Base-by-base conservation (phyloP, 2,797 vertebrate species). In the Catharus ustulatus region DNA sequence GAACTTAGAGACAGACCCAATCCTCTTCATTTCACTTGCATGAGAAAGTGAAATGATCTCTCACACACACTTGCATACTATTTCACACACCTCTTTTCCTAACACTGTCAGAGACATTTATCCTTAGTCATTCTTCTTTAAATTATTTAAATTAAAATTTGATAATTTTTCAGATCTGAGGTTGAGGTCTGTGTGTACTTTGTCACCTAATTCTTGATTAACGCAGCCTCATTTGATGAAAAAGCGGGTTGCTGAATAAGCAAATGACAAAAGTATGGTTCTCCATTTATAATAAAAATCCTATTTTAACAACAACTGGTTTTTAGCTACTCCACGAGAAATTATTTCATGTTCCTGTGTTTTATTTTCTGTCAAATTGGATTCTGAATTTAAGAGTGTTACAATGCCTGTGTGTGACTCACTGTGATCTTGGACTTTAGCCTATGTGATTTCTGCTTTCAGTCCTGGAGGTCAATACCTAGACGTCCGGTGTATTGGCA, bases 161-260 rank as follows among this genome's bases (percentile, higher is more conserved):
- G 2, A 32, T 11, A 51, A 26, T 36, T 29, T 46, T 69, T 19
- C 12, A 66, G 42, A 64, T 57, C 74, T 34, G 10, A 11, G 2
- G 3, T 42, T 32, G 5, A 4, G 6, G 5, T 24, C 16, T n/a
- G 4, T 40, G 15, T 42, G 15, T 6, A 2, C 1, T 64, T 62
- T 54, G 10, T 38, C 29, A 49, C 22, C 15, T 32, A 87, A 63
- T 42, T 87, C 17, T 17, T 45, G 34, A 5, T 32, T 4, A 43
- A 27, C 14, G 23, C 6, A 49, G 4, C 1, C 8, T 10, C 3
- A 29, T 51, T 45, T 42, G 55, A 74, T 49, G 20, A 71, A 71
- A 58, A 45, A 24, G 6, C 27, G 13, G 13, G 17, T 9, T 58
- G 27, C 6, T 45, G 17, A 36, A 58, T 58, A 46, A 79, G 8